These are phyloP conservation scores for Pao palembangensis DNA, from an alignment of 2,113 vertebrate genomes.

Conservation along the genomic window DNA sequence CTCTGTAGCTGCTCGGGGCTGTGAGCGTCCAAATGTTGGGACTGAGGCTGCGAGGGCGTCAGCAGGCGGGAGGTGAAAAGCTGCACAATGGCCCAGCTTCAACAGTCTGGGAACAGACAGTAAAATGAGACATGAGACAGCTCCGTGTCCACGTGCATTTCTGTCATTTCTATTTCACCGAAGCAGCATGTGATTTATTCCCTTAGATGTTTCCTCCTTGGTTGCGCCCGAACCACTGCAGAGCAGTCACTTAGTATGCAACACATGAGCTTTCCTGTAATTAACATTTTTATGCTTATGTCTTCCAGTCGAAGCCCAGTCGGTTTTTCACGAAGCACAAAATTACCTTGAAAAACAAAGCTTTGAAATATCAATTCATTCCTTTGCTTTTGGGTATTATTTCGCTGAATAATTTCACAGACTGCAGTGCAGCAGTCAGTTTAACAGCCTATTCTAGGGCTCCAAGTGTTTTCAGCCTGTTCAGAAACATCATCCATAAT, in stretches of 20 bases:
- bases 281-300: conserved; percentile 43
- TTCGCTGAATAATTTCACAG: conserved; percentile 54
- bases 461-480: conserved; percentile 26
- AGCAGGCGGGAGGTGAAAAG: too few relatives aligned
- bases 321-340: conserved; percentile 53
- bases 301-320: conserved; percentile 44
- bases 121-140: conserved; percentile 15
- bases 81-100: too few relatives aligned
- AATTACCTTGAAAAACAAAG: conserved; percentile 58
- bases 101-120: too few relatives aligned
- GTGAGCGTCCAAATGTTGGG: too few relatives aligned
- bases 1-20: too few relatives aligned
- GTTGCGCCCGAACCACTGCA: conserved; percentile 25
- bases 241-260: conserved; percentile 32
- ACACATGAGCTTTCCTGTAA: conserved; percentile 45
- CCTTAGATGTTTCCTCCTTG: conserved; percentile 34
- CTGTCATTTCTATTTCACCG: background rate
- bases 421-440: conserved; percentile 29
- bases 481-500: conserved; percentile 24
- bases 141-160: background rate
- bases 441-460: conserved; percentile 33
- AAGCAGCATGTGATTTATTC: conserved; percentile 12
- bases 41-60: too few relatives aligned
- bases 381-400: conserved; percentile 40
- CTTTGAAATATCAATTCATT: conserved; percentile 65